A percentile compares a stretch with the other conserved stretches of the same genome.
Conservation (phyloP, 2,888 invertebrate species). For the Leucophenga montana region DNA sequence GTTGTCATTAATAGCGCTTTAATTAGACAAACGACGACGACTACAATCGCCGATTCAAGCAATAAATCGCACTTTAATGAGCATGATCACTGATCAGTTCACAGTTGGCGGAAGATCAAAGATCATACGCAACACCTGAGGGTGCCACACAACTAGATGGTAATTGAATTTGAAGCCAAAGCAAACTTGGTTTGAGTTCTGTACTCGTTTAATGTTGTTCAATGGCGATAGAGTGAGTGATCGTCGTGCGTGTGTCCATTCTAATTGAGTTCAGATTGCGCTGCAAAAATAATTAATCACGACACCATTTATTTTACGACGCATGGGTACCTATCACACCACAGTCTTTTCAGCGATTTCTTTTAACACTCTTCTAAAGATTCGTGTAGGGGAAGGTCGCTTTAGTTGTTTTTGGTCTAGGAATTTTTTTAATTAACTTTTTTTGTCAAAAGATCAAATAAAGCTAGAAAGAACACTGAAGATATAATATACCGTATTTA, state of each 20-base stretch:
- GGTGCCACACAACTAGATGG: slow-evolving; percentile 15
- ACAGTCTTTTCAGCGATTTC: neutral
- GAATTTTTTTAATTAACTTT: no score
- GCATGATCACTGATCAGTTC: slow-evolving; percentile 7
- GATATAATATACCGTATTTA: no score
- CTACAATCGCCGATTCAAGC: slow-evolving; percentile 22
- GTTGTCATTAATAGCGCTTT: slow-evolving; percentile 53
- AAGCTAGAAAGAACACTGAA: no score
- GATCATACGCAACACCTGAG: slow-evolving; percentile 14
- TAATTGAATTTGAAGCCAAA: slow-evolving; percentile 17
- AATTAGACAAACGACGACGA: slow-evolving; percentile 47
- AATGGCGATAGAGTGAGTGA: neutral
- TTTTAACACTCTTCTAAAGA: no score
- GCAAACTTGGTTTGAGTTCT: no score
- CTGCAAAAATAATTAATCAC: slow-evolving; percentile 22
- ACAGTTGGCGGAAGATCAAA: slow-evolving; percentile 17
- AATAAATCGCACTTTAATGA: slow-evolving; percentile 27
- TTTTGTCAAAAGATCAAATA: no score
- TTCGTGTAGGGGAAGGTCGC: no score
- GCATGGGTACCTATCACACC: neutral
- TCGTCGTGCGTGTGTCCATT: slow-evolving; percentile 15
- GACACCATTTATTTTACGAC: slow-evolving; percentile 13
- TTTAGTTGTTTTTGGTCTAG: no score
- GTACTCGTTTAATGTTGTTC: no score
- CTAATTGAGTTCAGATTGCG: slow-evolving; percentile 16